Evolutionary conservation across 2,113 vertebrate genomes (phyloP), one percentile per base, ranked within the genome.

Genomic region (Arenaria interpres): DNA sequence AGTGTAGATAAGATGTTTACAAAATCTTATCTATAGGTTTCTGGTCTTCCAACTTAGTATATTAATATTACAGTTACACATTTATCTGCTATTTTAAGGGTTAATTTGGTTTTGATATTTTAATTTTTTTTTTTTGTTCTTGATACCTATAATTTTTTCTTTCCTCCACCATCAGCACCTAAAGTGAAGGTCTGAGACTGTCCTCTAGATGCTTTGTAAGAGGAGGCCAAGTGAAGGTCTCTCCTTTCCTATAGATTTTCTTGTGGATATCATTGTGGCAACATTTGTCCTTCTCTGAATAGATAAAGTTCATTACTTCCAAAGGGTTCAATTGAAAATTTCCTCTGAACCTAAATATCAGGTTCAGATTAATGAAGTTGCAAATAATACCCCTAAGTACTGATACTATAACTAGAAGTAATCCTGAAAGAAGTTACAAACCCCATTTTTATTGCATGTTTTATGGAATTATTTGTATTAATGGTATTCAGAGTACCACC

Each of bases 91-190:
- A 37, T 75, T 77, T 75, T 30, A 59, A 89, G 15, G 7, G 6
- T 72, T 79, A 45, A 2, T 64, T 91, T 56, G 24, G 3, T 50
- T 54, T 22, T 77, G 30, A 43, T 14, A 33, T 21, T 17, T 14
- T 51, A 53, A 17, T 14, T 9, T 39, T 21, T 78, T 28, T 12
- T 43, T 51, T 12, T 57, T 63, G 10, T 30, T 59, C 16, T 88
- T 71, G 7, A 12, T 86, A 50, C 15, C 6, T 57, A 14, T 30
- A 17, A 7, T 37, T 48, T 66, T 39, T 76, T 35, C 1, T 9
- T 6, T 21, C 9, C 2, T 43, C 41, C 41, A 5, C 7, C 3
- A 2, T 19, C 27, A 45, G 43, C 17, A 3, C 9, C 21, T 30
- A 4, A 75, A 54, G 3, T 56, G 28, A 7, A 53, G 3, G 6